Evolutionary conservation across 2,888 invertebrate species (phyloP).

Genomic region (Metopia argyrocephala): DNA sequence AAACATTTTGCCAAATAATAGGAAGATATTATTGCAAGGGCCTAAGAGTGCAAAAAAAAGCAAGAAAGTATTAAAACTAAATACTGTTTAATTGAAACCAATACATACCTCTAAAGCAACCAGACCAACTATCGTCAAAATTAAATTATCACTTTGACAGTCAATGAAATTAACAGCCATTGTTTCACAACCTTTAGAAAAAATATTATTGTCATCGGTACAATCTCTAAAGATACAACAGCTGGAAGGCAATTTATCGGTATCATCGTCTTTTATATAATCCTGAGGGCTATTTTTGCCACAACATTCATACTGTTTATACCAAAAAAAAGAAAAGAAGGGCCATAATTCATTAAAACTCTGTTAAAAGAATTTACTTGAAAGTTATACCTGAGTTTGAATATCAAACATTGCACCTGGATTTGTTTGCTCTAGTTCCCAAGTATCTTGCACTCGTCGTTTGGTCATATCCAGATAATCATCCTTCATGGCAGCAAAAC

Average conservation of each 20-base stretch:
- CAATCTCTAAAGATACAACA: slow-evolving; percentile 72
- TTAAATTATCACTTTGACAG: slow-evolving; percentile 65
- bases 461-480: slow-evolving; percentile 68
- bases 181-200: slow-evolving; percentile 69
- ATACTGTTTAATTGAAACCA: neutral
- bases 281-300: slow-evolving; percentile 72
- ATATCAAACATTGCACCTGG: slow-evolving; percentile 71
- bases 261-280: slow-evolving; percentile 67
- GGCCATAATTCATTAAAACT: too few species aligned
- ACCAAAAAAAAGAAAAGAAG: neutral
- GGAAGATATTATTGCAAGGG: slow-evolving; percentile 63
- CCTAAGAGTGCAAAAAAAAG: slow-evolving; percentile 57
- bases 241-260: slow-evolving; percentile 70
- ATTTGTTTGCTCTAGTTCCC: slow-evolving; percentile 66
- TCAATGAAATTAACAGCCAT: slow-evolving; percentile 62
- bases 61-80: neutral
- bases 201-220: slow-evolving; percentile 67
- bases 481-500: slow-evolving; percentile 68
- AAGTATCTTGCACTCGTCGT: slow-evolving; percentile 68
- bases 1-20: slow-evolving; percentile 66
- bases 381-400: slow-evolving; percentile 68
- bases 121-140: slow-evolving; percentile 65
- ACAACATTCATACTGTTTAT: slow-evolving; percentile 70
- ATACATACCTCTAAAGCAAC: slow-evolving; percentile 68
- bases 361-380: too few species aligned